Conservation (phyloP, 2,113 vertebrate species). For the Phaetusa simplex region DNA sequence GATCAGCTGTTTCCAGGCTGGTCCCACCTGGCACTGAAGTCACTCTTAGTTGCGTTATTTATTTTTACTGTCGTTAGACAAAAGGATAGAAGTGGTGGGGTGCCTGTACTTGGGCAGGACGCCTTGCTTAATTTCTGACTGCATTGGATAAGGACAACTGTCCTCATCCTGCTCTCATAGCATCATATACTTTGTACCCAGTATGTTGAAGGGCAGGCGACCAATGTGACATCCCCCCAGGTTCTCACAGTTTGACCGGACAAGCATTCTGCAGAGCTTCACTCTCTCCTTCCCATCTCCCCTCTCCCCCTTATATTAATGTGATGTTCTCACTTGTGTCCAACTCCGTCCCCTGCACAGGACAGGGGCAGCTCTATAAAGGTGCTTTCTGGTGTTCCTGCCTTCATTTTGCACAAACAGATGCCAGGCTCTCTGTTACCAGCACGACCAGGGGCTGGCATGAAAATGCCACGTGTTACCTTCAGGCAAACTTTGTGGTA, state of each 20-base stretch:
- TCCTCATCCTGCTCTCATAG: not conserved
- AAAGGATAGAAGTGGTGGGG: not conserved
- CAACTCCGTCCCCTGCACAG: accelerated
- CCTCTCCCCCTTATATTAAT: accelerated
- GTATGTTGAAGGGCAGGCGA: not conserved
- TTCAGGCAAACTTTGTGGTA: not conserved
- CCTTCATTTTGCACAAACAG: not conserved
- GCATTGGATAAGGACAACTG: accelerated
- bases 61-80: not conserved
- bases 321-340: not conserved
- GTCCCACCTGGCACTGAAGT: not conserved
- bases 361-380: not conserved
- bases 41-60: not conserved
- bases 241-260: not conserved
- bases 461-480: not conserved
- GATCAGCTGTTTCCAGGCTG: not conserved
- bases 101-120: not conserved
- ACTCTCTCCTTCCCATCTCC: not conserved
- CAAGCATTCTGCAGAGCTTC: not conserved
- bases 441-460: not conserved
- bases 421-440: not conserved
- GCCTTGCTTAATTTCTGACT: not conserved
- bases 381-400: not conserved
- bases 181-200: not conserved
- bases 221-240: not conserved